Evolutionary conservation across 2,113 vertebrate species (phyloP).

Genomic region (Grammomys dolichurus): DNA sequence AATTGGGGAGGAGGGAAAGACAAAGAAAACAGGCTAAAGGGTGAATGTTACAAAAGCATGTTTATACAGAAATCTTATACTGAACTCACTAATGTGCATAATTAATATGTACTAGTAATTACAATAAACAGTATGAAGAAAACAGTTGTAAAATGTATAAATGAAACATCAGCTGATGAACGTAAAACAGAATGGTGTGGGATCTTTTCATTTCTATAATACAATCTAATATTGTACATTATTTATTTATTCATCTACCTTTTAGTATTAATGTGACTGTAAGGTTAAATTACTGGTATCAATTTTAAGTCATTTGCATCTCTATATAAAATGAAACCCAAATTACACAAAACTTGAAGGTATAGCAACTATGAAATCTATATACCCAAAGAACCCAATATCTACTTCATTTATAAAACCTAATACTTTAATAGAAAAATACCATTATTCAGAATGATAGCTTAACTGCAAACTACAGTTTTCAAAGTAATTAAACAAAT

Average conservation of each 20-base stretch:
- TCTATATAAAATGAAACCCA: background rate
- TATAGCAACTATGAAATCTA: conserved; percentile 31
- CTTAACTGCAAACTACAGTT: conserved; percentile 8
- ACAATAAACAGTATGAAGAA: background rate
- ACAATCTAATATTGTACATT: background rate
- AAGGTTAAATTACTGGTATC: conserved; percentile 8
- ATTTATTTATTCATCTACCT: background rate
- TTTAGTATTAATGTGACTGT: background rate
- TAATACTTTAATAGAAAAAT: background rate
- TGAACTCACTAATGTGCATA: background rate
- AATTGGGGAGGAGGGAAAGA: too few relatives aligned
- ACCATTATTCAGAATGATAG: conserved; percentile 1
- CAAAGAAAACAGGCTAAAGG: background rate
- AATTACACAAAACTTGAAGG: conserved; percentile 8
- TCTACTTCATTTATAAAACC: conserved; percentile 21
- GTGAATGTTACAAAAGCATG: background rate
- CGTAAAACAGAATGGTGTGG: background rate
- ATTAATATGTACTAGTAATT: background rate
- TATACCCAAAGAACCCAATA: background rate
- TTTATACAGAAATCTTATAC: background rate
- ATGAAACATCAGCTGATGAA: conserved; percentile 25
- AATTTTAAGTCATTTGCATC: background rate
- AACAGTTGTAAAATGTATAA: background rate
- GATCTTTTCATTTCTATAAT: conserved; percentile 8
- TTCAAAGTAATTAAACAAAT: conserved; percentile 35